phyloP scores from a whole-genome alignment of 2,888 invertebrate genomes.

The Lymantria monacha region DNA sequence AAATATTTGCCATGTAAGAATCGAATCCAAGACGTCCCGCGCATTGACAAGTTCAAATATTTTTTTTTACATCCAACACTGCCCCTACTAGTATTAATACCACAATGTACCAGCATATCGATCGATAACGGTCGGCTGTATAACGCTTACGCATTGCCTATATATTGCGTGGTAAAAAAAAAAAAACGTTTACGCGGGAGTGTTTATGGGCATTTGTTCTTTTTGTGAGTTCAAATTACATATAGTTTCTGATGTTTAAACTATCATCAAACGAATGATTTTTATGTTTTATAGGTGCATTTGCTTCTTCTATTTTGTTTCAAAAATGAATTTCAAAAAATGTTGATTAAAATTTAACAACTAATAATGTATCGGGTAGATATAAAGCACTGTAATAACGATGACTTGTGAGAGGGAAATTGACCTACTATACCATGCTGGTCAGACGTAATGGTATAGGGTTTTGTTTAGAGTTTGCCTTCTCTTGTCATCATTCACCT shows the following conservation, averaged over 20 bases:
- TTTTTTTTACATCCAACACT: neutral
- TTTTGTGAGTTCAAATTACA: neutral
- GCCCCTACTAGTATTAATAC: conserved; percentile 1
- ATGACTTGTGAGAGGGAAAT: too few relatives aligned
- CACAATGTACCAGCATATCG: conserved; percentile 31
- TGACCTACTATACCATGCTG: too few relatives aligned
- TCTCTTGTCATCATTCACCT: too few relatives aligned
- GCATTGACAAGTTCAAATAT: too few relatives aligned
- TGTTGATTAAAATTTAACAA: too few relatives aligned
- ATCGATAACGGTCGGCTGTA: conserved; percentile 30
- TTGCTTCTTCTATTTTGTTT: neutral
- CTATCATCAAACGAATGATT: too few relatives aligned
- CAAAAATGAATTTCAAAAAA: too few relatives aligned
- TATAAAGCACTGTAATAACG: neutral
- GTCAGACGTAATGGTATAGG: too few relatives aligned
- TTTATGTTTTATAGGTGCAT: too few relatives aligned
- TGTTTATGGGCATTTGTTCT: conserved; percentile 6
- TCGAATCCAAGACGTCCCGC: too few relatives aligned
- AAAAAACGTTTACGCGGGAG: conserved; percentile 23
- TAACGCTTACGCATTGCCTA: neutral
- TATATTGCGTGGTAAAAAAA: conserved; percentile 11
- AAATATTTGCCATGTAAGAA: too few relatives aligned
- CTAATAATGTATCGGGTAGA: neutral
- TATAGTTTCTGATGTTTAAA: neutral
- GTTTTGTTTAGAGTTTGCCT: too few relatives aligned